A percentile compares a stretch with the other conserved stretches of the same genome.
Conservation (phyloP, 2,113 vertebrate species). For the Hemibagrus wyckioides region DNA sequence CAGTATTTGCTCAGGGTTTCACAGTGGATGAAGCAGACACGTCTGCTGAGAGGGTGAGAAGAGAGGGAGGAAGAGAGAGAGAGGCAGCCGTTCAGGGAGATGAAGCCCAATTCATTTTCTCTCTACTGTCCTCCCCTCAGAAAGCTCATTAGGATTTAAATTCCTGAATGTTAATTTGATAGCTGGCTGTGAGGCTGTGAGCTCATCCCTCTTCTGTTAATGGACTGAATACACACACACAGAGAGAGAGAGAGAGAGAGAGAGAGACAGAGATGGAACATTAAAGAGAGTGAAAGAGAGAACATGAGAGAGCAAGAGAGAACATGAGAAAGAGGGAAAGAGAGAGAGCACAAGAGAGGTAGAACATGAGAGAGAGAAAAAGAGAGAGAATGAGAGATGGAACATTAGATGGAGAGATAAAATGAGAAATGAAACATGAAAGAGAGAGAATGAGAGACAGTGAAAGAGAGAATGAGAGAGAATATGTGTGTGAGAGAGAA, state of each 20-base stretch:
- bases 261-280: background rate
- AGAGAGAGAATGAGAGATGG: background rate
- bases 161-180: constrained; percentile 55
- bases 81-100: background rate
- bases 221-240: background rate
- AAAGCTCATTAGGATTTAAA: constrained; percentile 52
- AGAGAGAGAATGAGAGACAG: too few relatives aligned
- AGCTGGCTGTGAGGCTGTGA: constrained; percentile 30
- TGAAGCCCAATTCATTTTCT: constrained; percentile 34
- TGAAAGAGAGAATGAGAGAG: too few relatives aligned
- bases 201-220: constrained; percentile 44
- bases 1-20: background rate
- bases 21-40: background rate
- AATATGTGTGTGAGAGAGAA: too few relatives aligned
- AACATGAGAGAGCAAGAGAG: background rate
- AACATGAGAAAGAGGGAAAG: background rate
- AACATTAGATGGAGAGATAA: background rate
- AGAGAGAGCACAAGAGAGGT: background rate
- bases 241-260: background rate
- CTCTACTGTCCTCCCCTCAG: constrained; percentile 35
- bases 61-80: background rate
- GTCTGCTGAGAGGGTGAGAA: background rate
- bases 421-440: too few relatives aligned
- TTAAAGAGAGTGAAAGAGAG: too few relatives aligned
- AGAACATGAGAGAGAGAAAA: background rate